Percentiles rank a stretch among this genome's conserved stretches.
Conservation (phyloP, 2,888 invertebrate species). For the Myathropa florea region DNA sequence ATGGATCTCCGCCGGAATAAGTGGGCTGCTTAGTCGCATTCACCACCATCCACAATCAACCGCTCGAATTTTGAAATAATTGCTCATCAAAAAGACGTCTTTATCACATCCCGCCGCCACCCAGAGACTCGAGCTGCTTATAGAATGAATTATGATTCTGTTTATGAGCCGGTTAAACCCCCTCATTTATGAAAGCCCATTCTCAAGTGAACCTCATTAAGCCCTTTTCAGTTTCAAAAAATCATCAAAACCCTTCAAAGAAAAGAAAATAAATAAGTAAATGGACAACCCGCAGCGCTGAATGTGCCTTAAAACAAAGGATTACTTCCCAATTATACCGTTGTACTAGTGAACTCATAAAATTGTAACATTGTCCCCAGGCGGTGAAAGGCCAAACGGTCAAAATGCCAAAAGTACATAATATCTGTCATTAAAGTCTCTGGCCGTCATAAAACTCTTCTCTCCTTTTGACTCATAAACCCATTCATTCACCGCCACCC, state of each 20-base stretch:
- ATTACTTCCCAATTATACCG: not conserved
- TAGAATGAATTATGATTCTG: no score
- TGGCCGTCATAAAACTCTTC: conserved; percentile 27
- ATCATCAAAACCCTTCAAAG: not conserved
- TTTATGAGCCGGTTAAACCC: not conserved
- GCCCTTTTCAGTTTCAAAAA: not conserved
- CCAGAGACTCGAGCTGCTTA: no score
- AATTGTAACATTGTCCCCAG: conserved; percentile 3
- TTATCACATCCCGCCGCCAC: not conserved
- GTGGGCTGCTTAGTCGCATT: no score
- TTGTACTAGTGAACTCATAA: conserved; percentile 16
- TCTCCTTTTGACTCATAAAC: conserved; percentile 1
- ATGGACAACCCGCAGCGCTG: not conserved
- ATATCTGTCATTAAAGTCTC: conserved; percentile 39
- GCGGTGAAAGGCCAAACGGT: not conserved
- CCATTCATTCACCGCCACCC: not conserved
- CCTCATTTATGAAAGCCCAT: not conserved
- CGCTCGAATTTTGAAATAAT: not conserved
- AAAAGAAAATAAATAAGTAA: not conserved
- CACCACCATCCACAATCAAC: no score
- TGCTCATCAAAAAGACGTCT: not conserved
- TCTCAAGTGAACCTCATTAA: not conserved
- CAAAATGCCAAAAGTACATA: conserved; percentile 41
- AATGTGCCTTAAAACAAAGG: not conserved
- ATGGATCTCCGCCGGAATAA: no score